Conservation (phyloP, 2,797 vertebrate species). For the Diplodus puntazzo region DNA sequence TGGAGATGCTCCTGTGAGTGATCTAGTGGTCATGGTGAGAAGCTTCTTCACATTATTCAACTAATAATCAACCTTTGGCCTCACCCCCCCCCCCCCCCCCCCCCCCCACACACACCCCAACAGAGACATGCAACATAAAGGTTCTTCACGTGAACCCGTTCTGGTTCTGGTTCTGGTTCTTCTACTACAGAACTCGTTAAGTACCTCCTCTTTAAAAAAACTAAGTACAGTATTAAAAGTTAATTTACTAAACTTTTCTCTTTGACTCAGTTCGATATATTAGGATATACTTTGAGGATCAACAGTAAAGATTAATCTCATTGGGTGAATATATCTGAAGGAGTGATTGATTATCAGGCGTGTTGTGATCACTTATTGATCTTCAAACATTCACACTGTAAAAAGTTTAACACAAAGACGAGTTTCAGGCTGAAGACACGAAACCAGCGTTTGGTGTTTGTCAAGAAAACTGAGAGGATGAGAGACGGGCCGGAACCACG, state of each 20-base stretch:
- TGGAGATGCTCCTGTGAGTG: constrained; percentile 77
- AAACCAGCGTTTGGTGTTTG: constrained; percentile 48
- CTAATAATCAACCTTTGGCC: constrained; percentile 72
- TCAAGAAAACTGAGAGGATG: constrained; percentile 36
- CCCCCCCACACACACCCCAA: constrained; percentile 10
- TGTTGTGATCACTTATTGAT: constrained; percentile 67
- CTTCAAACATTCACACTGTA: constrained; percentile 65
- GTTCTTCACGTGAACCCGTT: constrained; percentile 71
- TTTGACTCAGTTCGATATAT: constrained; percentile 72
- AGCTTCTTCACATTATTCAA: constrained; percentile 83
- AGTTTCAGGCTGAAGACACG: constrained; percentile 31
- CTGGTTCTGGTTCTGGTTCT: constrained; percentile 30
- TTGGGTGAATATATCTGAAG: constrained; percentile 61
- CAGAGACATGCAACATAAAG: constrained; percentile 80
- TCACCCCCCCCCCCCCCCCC: constrained; percentile 21
- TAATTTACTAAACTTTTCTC: constrained; percentile 69
- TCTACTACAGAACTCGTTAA: constrained; percentile 56
- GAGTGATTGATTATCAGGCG: constrained; percentile 60
- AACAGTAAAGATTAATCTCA: constrained; percentile 74
- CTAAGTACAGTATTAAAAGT: constrained; percentile 70
- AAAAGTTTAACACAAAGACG: constrained; percentile 39
- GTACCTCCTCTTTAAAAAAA: constrained; percentile 74
- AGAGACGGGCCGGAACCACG: neutral
- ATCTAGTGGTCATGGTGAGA: constrained; percentile 86
- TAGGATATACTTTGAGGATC: constrained; percentile 74